These are phyloP conservation scores for Morpho helenor DNA, from an alignment of 2,888 invertebrate species.

Conservation along the genomic window DNA sequence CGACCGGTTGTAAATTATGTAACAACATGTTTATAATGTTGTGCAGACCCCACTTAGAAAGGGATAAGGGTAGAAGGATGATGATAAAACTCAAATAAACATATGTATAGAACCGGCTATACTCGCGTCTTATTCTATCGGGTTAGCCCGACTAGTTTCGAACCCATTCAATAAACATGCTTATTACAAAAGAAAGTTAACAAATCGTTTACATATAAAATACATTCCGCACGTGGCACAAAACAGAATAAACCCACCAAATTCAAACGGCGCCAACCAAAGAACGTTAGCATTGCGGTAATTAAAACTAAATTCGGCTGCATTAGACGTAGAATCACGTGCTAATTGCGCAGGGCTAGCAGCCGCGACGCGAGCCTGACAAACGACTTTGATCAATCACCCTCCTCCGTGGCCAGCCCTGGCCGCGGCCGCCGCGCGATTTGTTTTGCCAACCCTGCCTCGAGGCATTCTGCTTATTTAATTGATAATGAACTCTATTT, in stretches of 20 bases:
- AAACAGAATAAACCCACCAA: conserved; percentile 4
- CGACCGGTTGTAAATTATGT: no score
- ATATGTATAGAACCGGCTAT: no score
- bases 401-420: conserved; percentile 63
- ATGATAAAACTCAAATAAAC: no score
- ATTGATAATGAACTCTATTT: conserved; percentile 4
- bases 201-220: no score
- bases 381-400: conserved; percentile 77
- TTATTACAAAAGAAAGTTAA: no score
- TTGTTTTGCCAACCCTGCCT: conserved; percentile 61
- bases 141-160: no score
- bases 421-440: conserved; percentile 48
- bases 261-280: conserved; percentile 6
- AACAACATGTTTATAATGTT: no score
- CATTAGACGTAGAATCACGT: conserved; percentile 71
- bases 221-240: neutral
- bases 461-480: conserved; percentile 30
- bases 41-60: no score
- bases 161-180: no score
- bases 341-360: conserved; percentile 68
- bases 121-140: no score
- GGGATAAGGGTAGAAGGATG: no score
- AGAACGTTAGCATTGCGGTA: conserved; percentile 31
- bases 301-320: conserved; percentile 66
- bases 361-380: conserved; percentile 73